Percentiles rank a stretch among this genome's conserved stretches.
Evolutionary conservation across 2,113 vertebrate species (phyloP).

Genomic region (Lagopus leucura): DNA sequence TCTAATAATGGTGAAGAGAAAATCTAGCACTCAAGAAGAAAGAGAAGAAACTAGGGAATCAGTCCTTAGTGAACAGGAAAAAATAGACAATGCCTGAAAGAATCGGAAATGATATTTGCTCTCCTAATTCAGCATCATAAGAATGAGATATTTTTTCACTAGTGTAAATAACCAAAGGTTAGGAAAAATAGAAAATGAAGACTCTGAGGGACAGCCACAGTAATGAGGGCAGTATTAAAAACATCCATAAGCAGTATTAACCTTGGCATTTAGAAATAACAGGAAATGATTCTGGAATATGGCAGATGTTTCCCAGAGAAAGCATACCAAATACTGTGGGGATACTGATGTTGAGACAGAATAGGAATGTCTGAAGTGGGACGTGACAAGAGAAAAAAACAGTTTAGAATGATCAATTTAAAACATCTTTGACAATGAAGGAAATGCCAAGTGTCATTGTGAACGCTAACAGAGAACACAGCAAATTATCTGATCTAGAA

Average conservation of each 20-base stretch:
- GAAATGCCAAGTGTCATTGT: not conserved
- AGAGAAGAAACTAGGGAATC: not conserved
- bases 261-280: constrained; percentile 27
- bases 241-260: not conserved
- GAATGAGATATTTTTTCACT: constrained; percentile 35
- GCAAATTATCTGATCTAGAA: not conserved
- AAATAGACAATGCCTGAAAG: constrained; percentile 31
- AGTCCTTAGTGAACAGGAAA: constrained; percentile 18
- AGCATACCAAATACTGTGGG: not conserved
- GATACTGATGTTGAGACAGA: not conserved
- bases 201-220: not conserved
- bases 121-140: constrained; percentile 33
- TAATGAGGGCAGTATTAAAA: constrained; percentile 14
- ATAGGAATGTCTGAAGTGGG: not conserved
- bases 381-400: constrained; percentile 11
- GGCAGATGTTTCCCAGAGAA: constrained; percentile 1
- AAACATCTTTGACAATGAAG: constrained; percentile 15
- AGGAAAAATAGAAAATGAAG: not conserved
- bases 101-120: constrained; percentile 43
- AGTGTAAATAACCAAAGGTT: constrained; percentile 39
- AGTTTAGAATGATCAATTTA: constrained; percentile 1
- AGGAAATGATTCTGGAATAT: constrained; percentile 4
- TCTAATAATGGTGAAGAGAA: constrained; percentile 1
- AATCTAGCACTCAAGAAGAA: constrained; percentile 4
- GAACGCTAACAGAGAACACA: not conserved